Conservation (phyloP, 2,888 invertebrate genomes). For the Morpho helenor region DNA sequence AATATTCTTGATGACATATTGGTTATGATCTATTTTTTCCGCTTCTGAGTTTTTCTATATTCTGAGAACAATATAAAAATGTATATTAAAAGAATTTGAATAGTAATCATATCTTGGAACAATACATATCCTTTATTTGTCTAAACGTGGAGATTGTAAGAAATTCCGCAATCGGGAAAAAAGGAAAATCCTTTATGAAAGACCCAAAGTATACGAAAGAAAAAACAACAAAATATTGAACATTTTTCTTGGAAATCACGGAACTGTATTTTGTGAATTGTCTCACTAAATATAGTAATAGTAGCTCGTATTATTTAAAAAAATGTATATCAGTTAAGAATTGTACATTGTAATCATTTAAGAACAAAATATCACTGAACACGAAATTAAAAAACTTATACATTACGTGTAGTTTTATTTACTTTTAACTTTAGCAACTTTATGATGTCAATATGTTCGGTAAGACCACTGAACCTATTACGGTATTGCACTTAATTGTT, state of each 20-base stretch:
- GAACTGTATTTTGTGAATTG: conserved; percentile 52
- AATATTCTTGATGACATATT: too few relatives aligned
- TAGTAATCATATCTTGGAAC: conserved; percentile 66
- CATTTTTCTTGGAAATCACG: conserved; percentile 46
- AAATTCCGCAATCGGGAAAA: conserved; percentile 49
- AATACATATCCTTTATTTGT: conserved; percentile 66
- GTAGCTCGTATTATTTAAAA: conserved; percentile 59
- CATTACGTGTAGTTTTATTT: conserved; percentile 4
- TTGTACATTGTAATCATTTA: conserved; percentile 74
- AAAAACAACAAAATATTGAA: conserved; percentile 40
- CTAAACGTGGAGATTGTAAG: conserved; percentile 38
- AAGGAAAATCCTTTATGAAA: conserved; percentile 39
- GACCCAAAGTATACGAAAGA: conserved; percentile 68
- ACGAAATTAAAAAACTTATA: conserved; percentile 60
- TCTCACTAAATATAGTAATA: conserved; percentile 52
- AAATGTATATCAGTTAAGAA: conserved; percentile 62
- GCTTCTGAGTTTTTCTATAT: too few relatives aligned
- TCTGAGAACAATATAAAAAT: conserved; percentile 33
- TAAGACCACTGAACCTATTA: too few relatives aligned
- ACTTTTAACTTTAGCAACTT: too few relatives aligned
- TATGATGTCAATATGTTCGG: too few relatives aligned
- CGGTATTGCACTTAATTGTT: too few relatives aligned
- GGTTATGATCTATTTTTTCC: too few relatives aligned
- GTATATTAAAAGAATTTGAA: conserved; percentile 36
- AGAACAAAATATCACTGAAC: conserved; percentile 62